Evolutionary conservation across 1,140 invertebrate genomes (phyloP).

Genomic region (Dendrolimus kikuchii): DNA sequence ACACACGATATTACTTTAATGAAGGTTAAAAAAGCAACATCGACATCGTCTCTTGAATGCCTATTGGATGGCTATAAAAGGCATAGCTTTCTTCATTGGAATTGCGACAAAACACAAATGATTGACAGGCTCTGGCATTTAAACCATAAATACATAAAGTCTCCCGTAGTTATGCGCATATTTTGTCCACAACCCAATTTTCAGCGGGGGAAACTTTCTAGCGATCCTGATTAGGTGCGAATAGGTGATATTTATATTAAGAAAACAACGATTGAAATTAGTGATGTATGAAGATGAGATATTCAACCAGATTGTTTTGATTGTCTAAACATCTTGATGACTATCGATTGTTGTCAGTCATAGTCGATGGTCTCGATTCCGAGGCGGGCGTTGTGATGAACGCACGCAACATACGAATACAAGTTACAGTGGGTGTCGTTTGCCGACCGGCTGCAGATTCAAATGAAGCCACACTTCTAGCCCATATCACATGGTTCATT

Average conservation of each 20-base stretch:
- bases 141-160: conserved; percentile 39
- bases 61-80: conserved; percentile 34
- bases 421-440: too few species aligned
- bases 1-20: conserved; percentile 5
- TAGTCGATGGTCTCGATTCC: too few species aligned
- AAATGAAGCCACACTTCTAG: too few species aligned
- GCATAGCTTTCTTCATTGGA: conserved; percentile 43
- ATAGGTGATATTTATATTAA: background rate
- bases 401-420: too few species aligned
- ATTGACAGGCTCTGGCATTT: conserved; percentile 46
- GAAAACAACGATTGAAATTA: too few species aligned
- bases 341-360: too few species aligned
- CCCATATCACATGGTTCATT: too few species aligned
- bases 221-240: background rate
- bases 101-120: conserved; percentile 45
- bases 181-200: conserved; percentile 23
- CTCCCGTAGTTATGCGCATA: conserved; percentile 25
- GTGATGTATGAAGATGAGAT: too few species aligned
- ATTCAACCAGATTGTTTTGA: too few species aligned
- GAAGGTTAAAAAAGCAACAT: conserved; percentile 13
- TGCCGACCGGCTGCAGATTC: too few species aligned
- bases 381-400: too few species aligned
- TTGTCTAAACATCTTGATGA: too few species aligned
- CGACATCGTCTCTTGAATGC: conserved; percentile 11
- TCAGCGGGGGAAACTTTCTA: background rate